Evolutionary conservation across 2,888 invertebrate species (phyloP).

Genomic region (Trichacis sp.): DNA sequence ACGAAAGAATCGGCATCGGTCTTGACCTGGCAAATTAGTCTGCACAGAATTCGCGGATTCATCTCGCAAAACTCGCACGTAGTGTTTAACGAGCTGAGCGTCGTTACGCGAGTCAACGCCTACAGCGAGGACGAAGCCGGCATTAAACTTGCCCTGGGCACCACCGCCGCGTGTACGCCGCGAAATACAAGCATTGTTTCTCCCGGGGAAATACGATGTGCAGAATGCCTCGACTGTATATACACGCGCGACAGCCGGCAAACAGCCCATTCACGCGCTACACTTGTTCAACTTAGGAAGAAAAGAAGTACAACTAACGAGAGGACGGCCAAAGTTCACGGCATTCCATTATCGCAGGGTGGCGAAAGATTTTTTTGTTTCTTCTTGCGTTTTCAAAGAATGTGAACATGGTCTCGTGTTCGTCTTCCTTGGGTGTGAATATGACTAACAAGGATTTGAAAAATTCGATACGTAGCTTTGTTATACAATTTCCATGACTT

Average conservation of each 20-base stretch:
- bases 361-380: background rate
- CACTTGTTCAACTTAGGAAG: constrained; percentile 33
- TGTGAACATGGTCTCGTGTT: no score
- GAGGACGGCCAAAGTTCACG: constrained; percentile 6
- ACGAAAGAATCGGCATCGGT: constrained; percentile 15
- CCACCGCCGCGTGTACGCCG: constrained; percentile 34
- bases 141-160: constrained; percentile 41
- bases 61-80: constrained; percentile 41
- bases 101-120: constrained; percentile 38
- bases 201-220: constrained; percentile 35
- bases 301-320: constrained; percentile 30
- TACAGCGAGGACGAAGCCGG: constrained; percentile 34
- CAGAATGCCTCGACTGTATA: constrained; percentile 31
- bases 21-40: constrained; percentile 27
- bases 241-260: constrained; percentile 13
- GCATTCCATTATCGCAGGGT: constrained; percentile 21
- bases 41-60: constrained; percentile 23
- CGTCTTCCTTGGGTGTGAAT: no score
- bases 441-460: no score
- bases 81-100: constrained; percentile 38
- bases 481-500: no score
- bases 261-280: constrained; percentile 31
- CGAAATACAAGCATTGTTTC: constrained; percentile 43
- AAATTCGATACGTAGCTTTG: no score
- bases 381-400: no score